Evolutionary conservation across 2,888 invertebrate species (phyloP).

Genomic region (Melieria omissa): DNA sequence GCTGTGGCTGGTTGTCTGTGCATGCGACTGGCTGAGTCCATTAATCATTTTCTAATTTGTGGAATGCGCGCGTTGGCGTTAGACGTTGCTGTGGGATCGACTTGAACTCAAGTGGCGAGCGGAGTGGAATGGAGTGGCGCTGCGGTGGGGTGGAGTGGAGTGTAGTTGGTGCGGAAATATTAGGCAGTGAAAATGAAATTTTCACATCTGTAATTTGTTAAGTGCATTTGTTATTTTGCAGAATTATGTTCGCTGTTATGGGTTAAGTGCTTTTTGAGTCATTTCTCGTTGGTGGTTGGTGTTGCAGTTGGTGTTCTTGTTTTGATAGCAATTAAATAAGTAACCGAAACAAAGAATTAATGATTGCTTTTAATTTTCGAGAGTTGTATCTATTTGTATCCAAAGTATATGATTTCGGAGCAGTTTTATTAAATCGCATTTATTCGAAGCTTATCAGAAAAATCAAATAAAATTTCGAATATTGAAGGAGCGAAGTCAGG

Average conservation of each 20-base stretch:
- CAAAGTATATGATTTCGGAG: too few relatives aligned
- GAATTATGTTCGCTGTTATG: conserved; percentile 51
- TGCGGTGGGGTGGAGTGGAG: conserved; percentile 26
- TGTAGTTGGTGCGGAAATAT: conserved; percentile 29
- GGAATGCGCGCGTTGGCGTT: conserved; percentile 48
- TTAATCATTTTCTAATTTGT: conserved; percentile 67
- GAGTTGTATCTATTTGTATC: too few relatives aligned
- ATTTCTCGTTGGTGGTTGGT: conserved; percentile 26
- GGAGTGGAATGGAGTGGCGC: conserved; percentile 1
- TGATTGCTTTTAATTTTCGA: too few relatives aligned
- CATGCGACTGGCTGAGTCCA: conserved; percentile 64
- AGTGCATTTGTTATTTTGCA: conserved; percentile 63
- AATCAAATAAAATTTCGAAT: too few relatives aligned
- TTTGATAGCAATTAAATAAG: neutral
- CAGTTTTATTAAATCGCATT: too few relatives aligned
- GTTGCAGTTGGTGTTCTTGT: conserved; percentile 5
- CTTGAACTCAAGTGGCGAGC: neutral
- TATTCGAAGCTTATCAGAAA: too few relatives aligned
- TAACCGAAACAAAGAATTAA: too few relatives aligned
- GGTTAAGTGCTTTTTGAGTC: conserved; percentile 48
- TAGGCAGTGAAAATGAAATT: conserved; percentile 61
- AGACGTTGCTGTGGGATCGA: conserved; percentile 4
- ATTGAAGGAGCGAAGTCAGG: too few relatives aligned
- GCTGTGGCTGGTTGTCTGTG: conserved; percentile 18
- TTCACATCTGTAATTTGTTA: conserved; percentile 68